Conservation (phyloP, 2,113 vertebrate genomes). For the Actenoides lindsayi region DNA sequence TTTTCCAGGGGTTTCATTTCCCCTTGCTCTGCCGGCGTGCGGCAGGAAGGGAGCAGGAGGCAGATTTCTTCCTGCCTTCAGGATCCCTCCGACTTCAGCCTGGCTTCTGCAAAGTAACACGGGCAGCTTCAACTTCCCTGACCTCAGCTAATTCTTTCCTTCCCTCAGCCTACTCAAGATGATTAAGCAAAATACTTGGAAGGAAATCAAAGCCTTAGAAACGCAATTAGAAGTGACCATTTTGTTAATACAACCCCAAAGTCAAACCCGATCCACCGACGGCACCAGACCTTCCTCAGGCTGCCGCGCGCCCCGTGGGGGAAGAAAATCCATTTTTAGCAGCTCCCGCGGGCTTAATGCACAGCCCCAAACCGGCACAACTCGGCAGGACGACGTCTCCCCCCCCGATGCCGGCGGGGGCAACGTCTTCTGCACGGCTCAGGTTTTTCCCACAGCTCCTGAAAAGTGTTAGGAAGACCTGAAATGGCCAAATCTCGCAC, state of each 20-base stretch:
- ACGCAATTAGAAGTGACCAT: slow-evolving; percentile 50
- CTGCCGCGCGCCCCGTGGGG: fast-evolving
- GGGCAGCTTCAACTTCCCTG: slow-evolving; percentile 51
- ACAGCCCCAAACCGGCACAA: background rate
- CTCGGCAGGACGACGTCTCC: background rate
- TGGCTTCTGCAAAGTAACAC: background rate
- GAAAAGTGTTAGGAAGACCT: background rate
- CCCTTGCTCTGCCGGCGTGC: fast-evolving
- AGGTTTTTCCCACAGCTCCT: background rate
- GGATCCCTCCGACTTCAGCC: background rate
- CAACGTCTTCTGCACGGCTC: background rate
- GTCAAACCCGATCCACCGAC: background rate
- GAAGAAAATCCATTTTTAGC: background rate
- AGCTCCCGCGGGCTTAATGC: background rate
- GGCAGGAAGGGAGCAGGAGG: background rate
- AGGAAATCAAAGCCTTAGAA: slow-evolving; percentile 64
- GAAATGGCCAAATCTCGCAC: background rate
- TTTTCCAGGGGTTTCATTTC: background rate
- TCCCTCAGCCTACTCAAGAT: slow-evolving; percentile 62
- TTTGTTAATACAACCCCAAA: slow-evolving; percentile 19
- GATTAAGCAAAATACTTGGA: slow-evolving; percentile 68
- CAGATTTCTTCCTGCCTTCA: background rate
- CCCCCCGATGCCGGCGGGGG: fast-evolving
- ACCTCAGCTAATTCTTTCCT: slow-evolving; percentile 67
- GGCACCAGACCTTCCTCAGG: background rate